phyloP scores from a whole-genome alignment of 1,140 invertebrate genomes.

The Trinorchestia longiramus region DNA sequence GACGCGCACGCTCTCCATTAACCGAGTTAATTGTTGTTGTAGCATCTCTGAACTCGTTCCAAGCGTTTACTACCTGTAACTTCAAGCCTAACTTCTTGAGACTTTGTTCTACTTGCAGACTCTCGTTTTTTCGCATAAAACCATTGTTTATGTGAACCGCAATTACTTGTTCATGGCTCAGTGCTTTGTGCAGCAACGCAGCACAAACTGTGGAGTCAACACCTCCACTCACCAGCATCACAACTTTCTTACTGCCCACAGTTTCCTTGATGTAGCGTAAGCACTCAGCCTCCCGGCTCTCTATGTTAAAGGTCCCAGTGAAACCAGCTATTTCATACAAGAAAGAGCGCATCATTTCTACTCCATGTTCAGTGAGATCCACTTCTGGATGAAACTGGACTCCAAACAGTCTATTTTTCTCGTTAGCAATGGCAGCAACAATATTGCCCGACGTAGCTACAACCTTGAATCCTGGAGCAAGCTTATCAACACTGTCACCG shows the following conservation, averaged over 20 bases:
- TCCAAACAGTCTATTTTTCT: constrained; percentile 91
- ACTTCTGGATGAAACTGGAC: constrained; percentile 99
- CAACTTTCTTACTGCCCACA: constrained; percentile 92
- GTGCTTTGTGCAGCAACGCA: constrained; percentile 89
- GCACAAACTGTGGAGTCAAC: constrained; percentile 99
- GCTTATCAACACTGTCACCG: constrained; percentile 93
- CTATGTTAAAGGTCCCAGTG: constrained; percentile 89
- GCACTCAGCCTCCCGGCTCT: constrained; percentile 89
- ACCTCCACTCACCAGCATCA: constrained; percentile 95
- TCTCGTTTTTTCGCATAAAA: constrained; percentile 98
- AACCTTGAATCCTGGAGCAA: constrained; percentile 87
- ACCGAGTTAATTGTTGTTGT: constrained; percentile 74
- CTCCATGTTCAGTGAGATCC: constrained; percentile 92
- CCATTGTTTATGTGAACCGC: constrained; percentile 99
- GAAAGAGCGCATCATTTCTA: constrained; percentile 94
- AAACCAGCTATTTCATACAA: constrained; percentile 90
- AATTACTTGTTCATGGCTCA: constrained; percentile 91
- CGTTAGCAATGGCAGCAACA: constrained; percentile 91
- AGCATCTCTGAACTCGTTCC: constrained; percentile 76
- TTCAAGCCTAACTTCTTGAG: constrained; percentile 88
- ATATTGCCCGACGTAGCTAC: constrained; percentile 87
- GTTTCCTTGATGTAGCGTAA: constrained; percentile 92
- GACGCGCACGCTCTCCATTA: constrained; percentile 73
- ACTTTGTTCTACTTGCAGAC: constrained; percentile 86
- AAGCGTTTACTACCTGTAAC: constrained; percentile 72